Conservation (phyloP, 2,888 invertebrate species). For the Amphimallon solstitiale region DNA sequence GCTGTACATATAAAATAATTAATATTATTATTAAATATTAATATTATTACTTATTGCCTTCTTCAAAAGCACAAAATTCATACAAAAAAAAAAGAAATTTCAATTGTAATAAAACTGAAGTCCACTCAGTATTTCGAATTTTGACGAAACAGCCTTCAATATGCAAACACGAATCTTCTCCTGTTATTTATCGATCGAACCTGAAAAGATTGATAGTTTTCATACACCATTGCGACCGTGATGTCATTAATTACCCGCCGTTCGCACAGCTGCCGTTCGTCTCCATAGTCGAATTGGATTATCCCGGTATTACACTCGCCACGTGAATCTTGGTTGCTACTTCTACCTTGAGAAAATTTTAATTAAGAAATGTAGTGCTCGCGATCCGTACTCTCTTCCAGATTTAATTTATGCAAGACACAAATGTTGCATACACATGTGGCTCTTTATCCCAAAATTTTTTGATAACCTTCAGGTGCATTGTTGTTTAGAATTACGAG, state of each 20-base stretch:
- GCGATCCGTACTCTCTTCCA: neutral
- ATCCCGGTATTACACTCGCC: conserved; percentile 9
- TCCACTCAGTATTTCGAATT: too few species aligned
- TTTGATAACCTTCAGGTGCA: neutral
- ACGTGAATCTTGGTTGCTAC: conserved; percentile 17
- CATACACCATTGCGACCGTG: conserved; percentile 21
- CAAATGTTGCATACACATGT: conserved; percentile 22
- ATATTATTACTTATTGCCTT: too few species aligned
- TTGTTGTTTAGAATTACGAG: too few species aligned
- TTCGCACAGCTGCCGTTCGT: conserved; percentile 20
- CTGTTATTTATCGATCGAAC: conserved; percentile 4
- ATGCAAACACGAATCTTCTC: neutral
- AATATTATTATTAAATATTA: too few species aligned
- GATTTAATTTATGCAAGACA: conserved; percentile 20
- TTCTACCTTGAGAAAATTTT: conserved; percentile 27
- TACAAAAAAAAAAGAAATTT: too few species aligned
- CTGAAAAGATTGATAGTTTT: conserved; percentile 16
- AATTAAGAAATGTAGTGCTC: conserved; percentile 22
- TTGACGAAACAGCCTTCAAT: too few species aligned
- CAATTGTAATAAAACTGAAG: too few species aligned
- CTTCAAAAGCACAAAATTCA: too few species aligned
- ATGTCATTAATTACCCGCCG: conserved; percentile 20
- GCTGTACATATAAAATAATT: too few species aligned
- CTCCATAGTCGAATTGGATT: conserved; percentile 16
- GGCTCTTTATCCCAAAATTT: too few species aligned